Evolutionary conservation across 2,888 invertebrate species (phyloP), one percentile per base, ranked within the genome.

Genomic region (Agonopterix heracliana): DNA sequence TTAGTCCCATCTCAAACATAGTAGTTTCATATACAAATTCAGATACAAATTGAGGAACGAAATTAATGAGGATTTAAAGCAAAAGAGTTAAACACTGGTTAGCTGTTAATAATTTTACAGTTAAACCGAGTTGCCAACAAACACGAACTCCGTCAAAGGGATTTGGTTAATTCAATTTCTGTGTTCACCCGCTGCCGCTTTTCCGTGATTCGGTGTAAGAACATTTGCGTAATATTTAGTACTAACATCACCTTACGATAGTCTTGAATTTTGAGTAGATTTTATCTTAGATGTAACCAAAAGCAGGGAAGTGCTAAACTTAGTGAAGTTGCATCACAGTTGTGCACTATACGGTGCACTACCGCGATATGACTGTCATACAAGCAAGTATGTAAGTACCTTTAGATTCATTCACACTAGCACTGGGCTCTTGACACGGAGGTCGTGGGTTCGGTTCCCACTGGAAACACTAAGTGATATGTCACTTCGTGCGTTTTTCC

Each of bases 131-230:
- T 71, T 72, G 69, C 68, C 58, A 55, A 64, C 73, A 77, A 79
- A 79, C 75, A 76, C 64, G 61, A 80, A 81, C 68, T 80, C 76
- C 69, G 71, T 78, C 78, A 78, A 78, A 78, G 74, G 74, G 78
- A 76, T 74, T 75, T 71, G 67, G 73, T 71, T 80, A 79, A 80
- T 80, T 80, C 72, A 78, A 78, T 80, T 78, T 75, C 71, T 65
- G 70, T 77, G 78, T 78, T 78, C 75, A 68, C 61, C 66, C 70
- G 66, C 72, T 73, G 72, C 68, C 73, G 46, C 50, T 46, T 70
- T 74, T 64, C 63, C 63, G 60, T 71, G 66, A 68, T 70, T 66
- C 69, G 67, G 68, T 71, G 62, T 66, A 68, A 71, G 78, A 74
- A 76, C 76, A 78, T 78, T 78, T 71, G 69, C 68, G 68, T 74